Evolutionary conservation across 2,888 invertebrate genomes (phyloP), one percentile per base, ranked within the genome.

Genomic region (Miltochrista miniata): DNA sequence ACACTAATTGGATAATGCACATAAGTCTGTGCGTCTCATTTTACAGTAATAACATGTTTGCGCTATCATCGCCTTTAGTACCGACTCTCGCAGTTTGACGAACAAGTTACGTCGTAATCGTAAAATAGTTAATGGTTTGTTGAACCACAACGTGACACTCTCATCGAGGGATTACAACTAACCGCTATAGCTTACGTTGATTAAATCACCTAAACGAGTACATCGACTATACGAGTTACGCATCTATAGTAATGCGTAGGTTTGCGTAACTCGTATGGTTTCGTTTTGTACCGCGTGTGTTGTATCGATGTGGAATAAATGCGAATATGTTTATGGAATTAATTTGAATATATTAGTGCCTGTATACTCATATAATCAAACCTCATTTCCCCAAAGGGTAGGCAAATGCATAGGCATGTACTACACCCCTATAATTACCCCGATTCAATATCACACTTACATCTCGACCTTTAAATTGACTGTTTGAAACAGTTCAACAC

Each of bases 121-220:
- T 24, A 81, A 82, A 82, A 72, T 61, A 64, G 49, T 64, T 70
- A 79, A 79, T 77, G 69, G 68, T 53, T 66, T 64, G 65, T 76
- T 61, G 68, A 70, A 68, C 68, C 56, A 47, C 64, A 44, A 42
- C 56, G 59, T 53, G 54, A 60, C 63, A 51, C 45, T 51, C 54
- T 71, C 60, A 49, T 48, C 47, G 45, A 7, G 11, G 55, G 45
- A 68, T 72, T 66, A 63, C 59, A 61, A 68, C 61, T 62, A 54
- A 40, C 65, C 57, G 54, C 60, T 61, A 61, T 48, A 64, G 34
- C 44, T 76, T 70, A 75, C 72, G 74, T 59, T 81, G 77, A 81
- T 82, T 79, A 76, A 79, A 75, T 64, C 54, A 58, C 48, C 45
- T 41, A 42, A 45, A 45, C 39, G 43, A 43, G 43, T 44, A 39